Conservation (phyloP, 2,113 vertebrate genomes). For the Halcyon malimbica region DNA sequence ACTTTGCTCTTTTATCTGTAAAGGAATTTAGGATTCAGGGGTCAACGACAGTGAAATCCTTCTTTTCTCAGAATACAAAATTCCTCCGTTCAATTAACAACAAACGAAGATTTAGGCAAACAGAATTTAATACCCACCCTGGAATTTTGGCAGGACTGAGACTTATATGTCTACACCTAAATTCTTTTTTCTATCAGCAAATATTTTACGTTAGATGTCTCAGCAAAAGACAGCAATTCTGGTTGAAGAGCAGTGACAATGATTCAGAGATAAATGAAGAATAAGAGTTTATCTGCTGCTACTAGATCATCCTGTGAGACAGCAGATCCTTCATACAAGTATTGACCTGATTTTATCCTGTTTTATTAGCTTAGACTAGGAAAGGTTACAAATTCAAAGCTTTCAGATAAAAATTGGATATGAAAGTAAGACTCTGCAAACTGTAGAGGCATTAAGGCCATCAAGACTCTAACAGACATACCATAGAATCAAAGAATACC, state of each 20-base stretch:
- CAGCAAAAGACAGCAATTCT: background rate
- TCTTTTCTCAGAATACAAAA: background rate
- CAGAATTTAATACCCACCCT: background rate
- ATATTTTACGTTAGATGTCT: background rate
- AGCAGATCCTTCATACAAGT: background rate
- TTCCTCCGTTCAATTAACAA: background rate
- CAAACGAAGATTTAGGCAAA: background rate
- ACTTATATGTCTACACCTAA: background rate
- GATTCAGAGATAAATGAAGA: background rate
- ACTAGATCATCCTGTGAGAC: background rate
- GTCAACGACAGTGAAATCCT: background rate
- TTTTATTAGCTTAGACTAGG: background rate
- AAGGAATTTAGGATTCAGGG: background rate
- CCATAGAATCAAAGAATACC: background rate
- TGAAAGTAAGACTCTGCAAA: background rate
- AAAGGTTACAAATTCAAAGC: background rate
- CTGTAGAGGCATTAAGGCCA: accelerated
- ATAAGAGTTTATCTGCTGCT: background rate
- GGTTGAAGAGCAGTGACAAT: background rate
- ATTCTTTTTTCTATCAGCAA: background rate
- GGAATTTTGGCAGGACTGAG: background rate
- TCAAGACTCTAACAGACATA: background rate
- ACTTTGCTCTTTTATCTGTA: background rate
- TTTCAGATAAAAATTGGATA: background rate
- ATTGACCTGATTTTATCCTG: background rate